Percentiles rank a stretch among this genome's conserved stretches.
phyloP scores from a whole-genome alignment of 2,888 invertebrate genomes.

The Ypsolopha scabrella region DNA sequence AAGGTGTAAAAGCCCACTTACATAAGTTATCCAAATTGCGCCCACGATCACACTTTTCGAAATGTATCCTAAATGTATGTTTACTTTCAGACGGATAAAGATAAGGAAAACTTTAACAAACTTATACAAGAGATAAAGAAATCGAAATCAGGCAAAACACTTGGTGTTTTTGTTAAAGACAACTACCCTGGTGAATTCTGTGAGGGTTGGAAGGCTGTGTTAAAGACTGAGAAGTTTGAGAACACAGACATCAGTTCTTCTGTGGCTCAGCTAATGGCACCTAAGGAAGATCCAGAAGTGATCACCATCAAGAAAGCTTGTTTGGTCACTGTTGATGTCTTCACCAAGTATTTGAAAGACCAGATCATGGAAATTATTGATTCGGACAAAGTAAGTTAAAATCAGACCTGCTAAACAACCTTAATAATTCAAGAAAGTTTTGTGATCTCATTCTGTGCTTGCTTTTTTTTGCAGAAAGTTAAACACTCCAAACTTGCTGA shows the following conservation, averaged over 20 bases:
- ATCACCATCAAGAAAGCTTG: conserved; percentile 93
- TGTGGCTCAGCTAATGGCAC: conserved; percentile 89
- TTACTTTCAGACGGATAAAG: conserved; percentile 82
- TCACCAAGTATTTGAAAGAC: conserved; percentile 95
- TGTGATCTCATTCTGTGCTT: neutral
- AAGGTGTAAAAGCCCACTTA: too few relatives aligned
- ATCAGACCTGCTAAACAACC: neutral
- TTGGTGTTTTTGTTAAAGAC: conserved; percentile 95
- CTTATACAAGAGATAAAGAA: conserved; percentile 84
- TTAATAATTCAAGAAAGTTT: neutral
- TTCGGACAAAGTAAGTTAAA: conserved; percentile 82
- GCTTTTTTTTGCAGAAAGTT: conserved; percentile 79
- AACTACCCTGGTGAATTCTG: conserved; percentile 94
- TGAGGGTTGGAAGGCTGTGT: conserved; percentile 86
- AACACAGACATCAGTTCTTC: conserved; percentile 88
- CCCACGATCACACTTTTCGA: too few relatives aligned
- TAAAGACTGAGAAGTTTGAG: conserved; percentile 85
- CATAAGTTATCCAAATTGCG: too few relatives aligned
- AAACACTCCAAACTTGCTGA: conserved; percentile 96
- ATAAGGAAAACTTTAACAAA: conserved; percentile 88
- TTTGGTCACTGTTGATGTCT: conserved; percentile 93
- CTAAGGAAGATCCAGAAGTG: conserved; percentile 95
- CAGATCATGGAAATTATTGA: conserved; percentile 99
- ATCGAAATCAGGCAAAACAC: conserved; percentile 88
- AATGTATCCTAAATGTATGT: neutral